Base-by-base conservation (phyloP, 2,888 invertebrate genomes). In the Eupithecia abbreviata region DNA sequence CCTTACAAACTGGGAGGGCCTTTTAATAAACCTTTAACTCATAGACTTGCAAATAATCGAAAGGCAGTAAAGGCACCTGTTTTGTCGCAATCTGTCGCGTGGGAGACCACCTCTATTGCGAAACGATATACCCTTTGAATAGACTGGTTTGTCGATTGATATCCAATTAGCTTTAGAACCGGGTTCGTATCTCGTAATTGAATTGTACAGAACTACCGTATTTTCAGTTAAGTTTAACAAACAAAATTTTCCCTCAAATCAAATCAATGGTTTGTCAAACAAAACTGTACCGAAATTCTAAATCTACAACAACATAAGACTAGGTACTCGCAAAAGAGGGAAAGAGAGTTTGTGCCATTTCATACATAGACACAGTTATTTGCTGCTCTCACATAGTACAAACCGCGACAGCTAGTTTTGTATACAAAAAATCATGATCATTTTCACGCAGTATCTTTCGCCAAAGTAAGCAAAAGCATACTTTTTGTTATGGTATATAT, bases 21-120 rank as follows among this genome's bases (percentile, higher is more conserved):
- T 58, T 58, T 58, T 30, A 30, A 18, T 58, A 58, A n/a, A 18
- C 42, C 42, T 13, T 77, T 70, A 73, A 67, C 81, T 82, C 66
- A 79, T 82, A 80, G 82, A 84, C 77, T 83, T 82, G 82, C 82
- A 79, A 83, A 84, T 83, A 81, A 78, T 81, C 73, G 82, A 62
- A 62, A 62, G 62, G 62, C 30, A 62, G 66, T 42, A 84, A 83
- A 81, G 81, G 83, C 78, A 82, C 82, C 80, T 83, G 82, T 79
- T 75, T 71, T 77, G 77, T 82, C 79, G 81, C 79, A 78, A 79
- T 81, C 69, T 49, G 75, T 73, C 80, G 79, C 79, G 80, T 83
- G 79, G 82, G 84, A 77, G 72, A 79, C 75, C 72, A 65, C 73
- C 69, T 78, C 18, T 12, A 62, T 75, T 78, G 76, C 74, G 15